A percentile compares a stretch with the other conserved stretches of the same genome.
phyloP scores from a whole-genome alignment of 2,888 invertebrate species.

The Acholoe squamosa region DNA sequence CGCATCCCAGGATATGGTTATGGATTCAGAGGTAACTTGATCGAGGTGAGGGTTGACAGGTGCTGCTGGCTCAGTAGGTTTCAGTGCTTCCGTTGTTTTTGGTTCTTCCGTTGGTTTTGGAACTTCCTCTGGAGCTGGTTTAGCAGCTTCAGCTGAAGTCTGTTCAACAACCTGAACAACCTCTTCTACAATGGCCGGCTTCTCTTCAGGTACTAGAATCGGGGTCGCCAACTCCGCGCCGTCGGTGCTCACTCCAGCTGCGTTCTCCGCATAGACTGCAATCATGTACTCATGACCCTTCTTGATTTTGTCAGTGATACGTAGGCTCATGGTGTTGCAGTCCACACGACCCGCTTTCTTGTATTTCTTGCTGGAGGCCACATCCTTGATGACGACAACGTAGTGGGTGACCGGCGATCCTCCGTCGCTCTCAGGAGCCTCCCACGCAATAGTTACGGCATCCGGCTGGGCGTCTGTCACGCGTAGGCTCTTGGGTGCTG shows the following conservation, averaged over 20 bases:
- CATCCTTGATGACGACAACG: conserved; percentile 68
- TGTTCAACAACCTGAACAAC: not conserved
- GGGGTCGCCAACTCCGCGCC: conserved; percentile 66
- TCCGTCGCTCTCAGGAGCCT: conserved; percentile 78
- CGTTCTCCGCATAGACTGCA: conserved; percentile 69
- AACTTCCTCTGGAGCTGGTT: not conserved
- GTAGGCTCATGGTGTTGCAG: conserved; percentile 51
- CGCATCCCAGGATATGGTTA: conserved; percentile 92
- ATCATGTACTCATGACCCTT: conserved; percentile 67
- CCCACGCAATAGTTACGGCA: conserved; percentile 75
- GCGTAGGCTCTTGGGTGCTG: conserved; percentile 69
- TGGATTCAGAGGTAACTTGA: conserved; percentile 84
- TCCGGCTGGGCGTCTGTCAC: conserved; percentile 70
- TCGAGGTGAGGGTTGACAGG: conserved; percentile 70
- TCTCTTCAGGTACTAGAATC: not conserved
- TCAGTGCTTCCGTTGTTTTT: not conserved
- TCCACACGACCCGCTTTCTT: conserved; percentile 67
- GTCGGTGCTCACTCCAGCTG: conserved; percentile 66
- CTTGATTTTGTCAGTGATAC: conserved; percentile 50
- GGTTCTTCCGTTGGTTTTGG: no score
- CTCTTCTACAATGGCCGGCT: not conserved
- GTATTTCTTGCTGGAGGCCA: conserved; percentile 69
- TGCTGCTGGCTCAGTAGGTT: not conserved
- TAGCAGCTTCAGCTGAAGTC: not conserved
- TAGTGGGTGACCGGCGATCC: conserved; percentile 73